A percentile compares a stretch with the other conserved stretches of the same genome.
These are phyloP conservation scores for Oreochromis tanganicae DNA, from an alignment of 2,113 vertebrate species.

Conservation along the genomic window DNA sequence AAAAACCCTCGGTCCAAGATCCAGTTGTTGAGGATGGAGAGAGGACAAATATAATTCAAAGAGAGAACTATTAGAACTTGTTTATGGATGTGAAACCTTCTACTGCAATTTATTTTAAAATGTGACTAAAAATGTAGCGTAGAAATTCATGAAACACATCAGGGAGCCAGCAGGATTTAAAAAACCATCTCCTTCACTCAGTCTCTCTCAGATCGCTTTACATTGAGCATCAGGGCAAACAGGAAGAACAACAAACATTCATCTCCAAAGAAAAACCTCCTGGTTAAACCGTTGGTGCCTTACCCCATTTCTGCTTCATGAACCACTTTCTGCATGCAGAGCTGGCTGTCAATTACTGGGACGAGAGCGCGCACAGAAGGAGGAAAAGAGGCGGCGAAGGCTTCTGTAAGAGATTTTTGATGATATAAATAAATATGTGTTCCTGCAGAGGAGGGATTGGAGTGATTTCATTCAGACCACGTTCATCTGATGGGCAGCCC, in stretches of 20 bases:
- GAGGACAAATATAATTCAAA: neutral
- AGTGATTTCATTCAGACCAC: neutral
- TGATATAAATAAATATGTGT: neutral
- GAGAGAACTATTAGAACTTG: neutral
- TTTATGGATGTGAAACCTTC: neutral
- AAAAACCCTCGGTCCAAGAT: neutral
- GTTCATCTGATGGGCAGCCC: neutral
- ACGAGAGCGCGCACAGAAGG: neutral
- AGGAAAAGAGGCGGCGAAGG: neutral
- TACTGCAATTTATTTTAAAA: neutral
- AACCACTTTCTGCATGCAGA: neutral
- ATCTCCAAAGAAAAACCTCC: neutral
- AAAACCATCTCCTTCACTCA: neutral
- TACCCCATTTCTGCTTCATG: neutral
- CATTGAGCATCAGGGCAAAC: neutral
- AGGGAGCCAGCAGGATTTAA: neutral
- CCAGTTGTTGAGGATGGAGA: neutral
- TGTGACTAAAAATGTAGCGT: neutral
- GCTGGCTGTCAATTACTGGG: slow-evolving; percentile 15
- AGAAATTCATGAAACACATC: neutral
- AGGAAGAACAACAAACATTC: neutral
- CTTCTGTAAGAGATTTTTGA: neutral
- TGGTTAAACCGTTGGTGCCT: neutral
- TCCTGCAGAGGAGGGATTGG: neutral
- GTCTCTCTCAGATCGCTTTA: neutral